Conservation (phyloP, 2,797 vertebrate species). For the Micromesistius poutassou region DNA sequence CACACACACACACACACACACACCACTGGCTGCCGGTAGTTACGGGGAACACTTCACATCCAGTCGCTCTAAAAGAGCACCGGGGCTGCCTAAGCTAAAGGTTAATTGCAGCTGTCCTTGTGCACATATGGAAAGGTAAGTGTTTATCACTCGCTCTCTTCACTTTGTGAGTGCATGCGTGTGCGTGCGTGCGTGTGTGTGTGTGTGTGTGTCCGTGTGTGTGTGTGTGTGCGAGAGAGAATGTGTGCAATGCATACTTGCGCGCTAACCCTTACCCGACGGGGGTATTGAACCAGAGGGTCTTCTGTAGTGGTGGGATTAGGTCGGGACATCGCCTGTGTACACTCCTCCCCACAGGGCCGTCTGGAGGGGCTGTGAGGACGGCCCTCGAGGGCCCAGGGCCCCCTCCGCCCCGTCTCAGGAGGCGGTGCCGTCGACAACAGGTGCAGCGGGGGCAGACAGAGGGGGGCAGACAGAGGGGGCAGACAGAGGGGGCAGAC, state of each 20-base stretch:
- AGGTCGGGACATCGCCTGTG: constrained; percentile 69
- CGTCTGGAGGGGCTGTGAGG: constrained; percentile 64
- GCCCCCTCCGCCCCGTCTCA: not conserved
- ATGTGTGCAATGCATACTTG: not conserved
- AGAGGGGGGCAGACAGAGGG: not conserved
- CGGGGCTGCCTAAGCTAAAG: constrained; percentile 66
- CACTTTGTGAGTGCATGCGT: constrained; percentile 42
- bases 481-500: not conserved
- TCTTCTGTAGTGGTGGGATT: constrained; percentile 63
- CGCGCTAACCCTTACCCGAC: constrained; percentile 49
- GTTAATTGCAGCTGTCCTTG: constrained; percentile 72
- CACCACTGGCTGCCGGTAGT: constrained; percentile 35
- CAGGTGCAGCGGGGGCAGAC: constrained; percentile 53
- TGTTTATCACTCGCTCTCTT: constrained; percentile 20
- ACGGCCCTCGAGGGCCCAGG: constrained; percentile 45
- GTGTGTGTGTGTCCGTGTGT: constrained; percentile 1
- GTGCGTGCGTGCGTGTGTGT: not conserved
- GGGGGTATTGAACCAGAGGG: constrained; percentile 61
- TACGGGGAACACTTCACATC: constrained; percentile 65
- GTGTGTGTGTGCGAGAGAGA: constrained; percentile 33
- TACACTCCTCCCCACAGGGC: constrained; percentile 66
- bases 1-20: constrained; percentile 8
- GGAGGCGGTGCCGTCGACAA: constrained; percentile 49
- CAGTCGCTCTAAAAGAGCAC: constrained; percentile 67
- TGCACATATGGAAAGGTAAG: constrained; percentile 55